Percentiles rank a stretch among this genome's conserved stretches.
phyloP scores from a whole-genome alignment of 2,797 vertebrate species.

The Emydoidea blandingii region DNA sequence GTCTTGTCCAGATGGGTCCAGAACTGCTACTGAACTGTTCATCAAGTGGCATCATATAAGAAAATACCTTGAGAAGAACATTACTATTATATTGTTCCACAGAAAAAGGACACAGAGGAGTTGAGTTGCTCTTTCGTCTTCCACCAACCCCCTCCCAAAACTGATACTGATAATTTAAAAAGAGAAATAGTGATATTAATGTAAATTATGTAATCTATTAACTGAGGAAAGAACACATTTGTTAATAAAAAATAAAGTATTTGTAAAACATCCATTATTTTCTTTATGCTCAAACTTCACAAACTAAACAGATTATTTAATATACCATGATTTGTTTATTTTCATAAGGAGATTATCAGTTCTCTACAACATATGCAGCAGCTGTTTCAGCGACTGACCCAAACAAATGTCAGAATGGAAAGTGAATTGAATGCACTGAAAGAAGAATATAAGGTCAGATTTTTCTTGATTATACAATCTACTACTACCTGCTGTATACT shows the following conservation, averaged over 20 bases:
- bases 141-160: neutral
- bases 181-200: neutral
- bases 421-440: slow-evolving; percentile 83
- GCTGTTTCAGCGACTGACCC: slow-evolving; percentile 87
- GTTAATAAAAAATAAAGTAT: neutral
- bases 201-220: neutral
- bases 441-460: slow-evolving; percentile 82
- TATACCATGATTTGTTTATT: slow-evolving; percentile 50
- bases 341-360: slow-evolving; percentile 87
- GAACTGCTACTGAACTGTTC: neutral
- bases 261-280: neutral
- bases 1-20: neutral
- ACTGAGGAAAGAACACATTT: neutral
- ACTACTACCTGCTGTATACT: slow-evolving; percentile 35
- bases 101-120: neutral
- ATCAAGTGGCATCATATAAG: neutral
- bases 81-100: neutral
- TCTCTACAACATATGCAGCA: slow-evolving; percentile 86
- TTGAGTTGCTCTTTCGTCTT: neutral
- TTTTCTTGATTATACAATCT: slow-evolving; percentile 43
- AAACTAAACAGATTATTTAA: slow-evolving; percentile 15
- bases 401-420: slow-evolving; percentile 82
- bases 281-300: slow-evolving; percentile 10
- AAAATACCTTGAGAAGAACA: neutral
- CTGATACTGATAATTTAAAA: neutral